These are phyloP conservation scores for Mugil cephalus DNA, from an alignment of 2,113 vertebrate species.

Conservation along the genomic window DNA sequence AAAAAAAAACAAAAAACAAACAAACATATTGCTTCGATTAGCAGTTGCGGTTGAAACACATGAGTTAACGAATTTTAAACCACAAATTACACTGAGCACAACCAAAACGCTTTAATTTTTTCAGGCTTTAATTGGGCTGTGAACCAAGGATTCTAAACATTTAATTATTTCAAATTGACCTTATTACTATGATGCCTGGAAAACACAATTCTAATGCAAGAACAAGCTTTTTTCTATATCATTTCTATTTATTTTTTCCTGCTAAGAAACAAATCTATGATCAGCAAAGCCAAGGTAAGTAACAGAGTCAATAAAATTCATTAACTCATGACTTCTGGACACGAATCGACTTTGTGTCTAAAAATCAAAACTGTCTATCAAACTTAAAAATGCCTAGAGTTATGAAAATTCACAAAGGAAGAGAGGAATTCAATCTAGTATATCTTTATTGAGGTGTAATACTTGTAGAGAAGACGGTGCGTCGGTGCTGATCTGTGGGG, in stretches of 20 bases:
- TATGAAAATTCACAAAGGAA: conserved; percentile 38
- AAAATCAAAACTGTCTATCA: conserved; percentile 45
- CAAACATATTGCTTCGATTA: conserved; percentile 39
- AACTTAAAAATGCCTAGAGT: conserved; percentile 31
- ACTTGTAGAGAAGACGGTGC: conserved; percentile 22
- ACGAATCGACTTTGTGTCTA: conserved; percentile 61
- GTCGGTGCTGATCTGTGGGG: conserved; percentile 22
- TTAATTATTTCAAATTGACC: conserved; percentile 2
- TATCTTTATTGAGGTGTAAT: conserved; percentile 41
- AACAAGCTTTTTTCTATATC: not conserved
- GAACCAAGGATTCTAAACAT: conserved; percentile 12
- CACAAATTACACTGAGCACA: conserved; percentile 26
- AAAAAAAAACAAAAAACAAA: too few relatives aligned
- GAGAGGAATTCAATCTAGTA: conserved; percentile 37
- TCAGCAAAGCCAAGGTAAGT: conserved; percentile 23
- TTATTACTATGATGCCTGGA: not conserved
- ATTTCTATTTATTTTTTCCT: conserved; percentile 14
- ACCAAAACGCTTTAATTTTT: conserved; percentile 1
- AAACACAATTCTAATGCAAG: not conserved
- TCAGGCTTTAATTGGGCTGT: conserved; percentile 34
- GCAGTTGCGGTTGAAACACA: conserved; percentile 14
- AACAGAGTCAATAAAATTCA: conserved; percentile 46
- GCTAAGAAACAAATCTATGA: conserved; percentile 24
- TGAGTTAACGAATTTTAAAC: conserved; percentile 31
- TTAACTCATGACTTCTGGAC: conserved; percentile 52